These are phyloP conservation scores for Callocephalon fimbriatum DNA, from an alignment of 2,113 vertebrate genomes.

Conservation along the genomic window DNA sequence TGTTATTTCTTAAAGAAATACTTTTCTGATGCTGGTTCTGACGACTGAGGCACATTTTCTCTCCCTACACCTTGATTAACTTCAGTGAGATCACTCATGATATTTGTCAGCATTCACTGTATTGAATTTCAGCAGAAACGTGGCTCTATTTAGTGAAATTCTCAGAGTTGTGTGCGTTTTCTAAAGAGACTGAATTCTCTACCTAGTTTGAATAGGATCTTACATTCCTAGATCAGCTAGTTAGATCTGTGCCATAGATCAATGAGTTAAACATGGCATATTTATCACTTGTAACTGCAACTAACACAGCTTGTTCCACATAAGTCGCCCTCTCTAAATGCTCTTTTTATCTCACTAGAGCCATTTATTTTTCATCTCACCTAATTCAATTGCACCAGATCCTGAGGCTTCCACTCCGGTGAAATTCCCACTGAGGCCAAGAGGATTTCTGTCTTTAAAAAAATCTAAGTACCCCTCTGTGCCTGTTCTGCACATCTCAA, in stretches of 20 bases:
- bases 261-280: background rate
- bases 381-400: background rate
- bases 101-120: background rate
- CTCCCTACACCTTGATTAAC: background rate
- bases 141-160: background rate
- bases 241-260: background rate
- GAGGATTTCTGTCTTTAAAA: background rate
- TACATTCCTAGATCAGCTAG: background rate
- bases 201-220: background rate
- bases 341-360: background rate
- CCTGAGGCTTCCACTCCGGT: background rate
- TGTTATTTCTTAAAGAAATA: background rate
- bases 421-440: background rate
- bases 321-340: background rate
- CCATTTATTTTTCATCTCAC: background rate
- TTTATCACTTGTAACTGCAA: background rate
- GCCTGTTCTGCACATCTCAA: background rate
- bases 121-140: background rate
- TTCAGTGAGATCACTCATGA: background rate
- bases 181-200: background rate
- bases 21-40: background rate
- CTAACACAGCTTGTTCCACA: background rate
- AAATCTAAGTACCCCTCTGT: background rate
- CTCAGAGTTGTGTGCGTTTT: background rate
- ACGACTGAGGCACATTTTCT: background rate